phyloP scores from a whole-genome alignment of 2,113 vertebrate genomes.

The Falcunculus frontatus region DNA sequence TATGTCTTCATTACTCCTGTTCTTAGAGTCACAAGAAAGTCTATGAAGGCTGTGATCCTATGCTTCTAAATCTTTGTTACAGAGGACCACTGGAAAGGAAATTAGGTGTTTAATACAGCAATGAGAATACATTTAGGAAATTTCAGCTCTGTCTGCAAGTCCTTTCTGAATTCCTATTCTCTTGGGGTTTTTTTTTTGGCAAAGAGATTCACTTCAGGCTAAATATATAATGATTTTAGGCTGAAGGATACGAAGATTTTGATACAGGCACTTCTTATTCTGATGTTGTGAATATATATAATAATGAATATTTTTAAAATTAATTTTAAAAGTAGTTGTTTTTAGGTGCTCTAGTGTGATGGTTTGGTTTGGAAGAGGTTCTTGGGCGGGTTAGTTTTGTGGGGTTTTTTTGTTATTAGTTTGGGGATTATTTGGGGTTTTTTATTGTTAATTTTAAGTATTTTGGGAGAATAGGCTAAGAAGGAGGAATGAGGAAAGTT shows the following conservation, averaged over 20 bases:
- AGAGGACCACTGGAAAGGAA: neutral
- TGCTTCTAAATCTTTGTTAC: neutral
- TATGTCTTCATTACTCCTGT: neutral
- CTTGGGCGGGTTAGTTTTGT: rapidly evolving
- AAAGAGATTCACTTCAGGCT: neutral
- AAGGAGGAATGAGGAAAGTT: neutral
- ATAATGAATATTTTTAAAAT: neutral
- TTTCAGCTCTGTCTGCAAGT: neutral
- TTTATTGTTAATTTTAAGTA: neutral
- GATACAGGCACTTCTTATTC: neutral
- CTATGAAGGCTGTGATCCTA: neutral
- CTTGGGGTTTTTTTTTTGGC: neutral
- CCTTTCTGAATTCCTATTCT: neutral
- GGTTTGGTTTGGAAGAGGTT: neutral
- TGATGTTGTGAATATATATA: neutral
- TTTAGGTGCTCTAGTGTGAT: neutral
- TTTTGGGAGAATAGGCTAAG: neutral
- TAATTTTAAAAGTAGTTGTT: neutral
- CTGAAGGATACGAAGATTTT: neutral
- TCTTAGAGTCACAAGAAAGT: neutral
- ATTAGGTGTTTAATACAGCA: neutral
- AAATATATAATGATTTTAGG: neutral
- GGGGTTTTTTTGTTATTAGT: rapidly evolving
- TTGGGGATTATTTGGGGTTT: neutral
- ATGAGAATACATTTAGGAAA: neutral